phyloP scores from a whole-genome alignment of 2,888 invertebrate species.

The Frankliniella fusca region DNA sequence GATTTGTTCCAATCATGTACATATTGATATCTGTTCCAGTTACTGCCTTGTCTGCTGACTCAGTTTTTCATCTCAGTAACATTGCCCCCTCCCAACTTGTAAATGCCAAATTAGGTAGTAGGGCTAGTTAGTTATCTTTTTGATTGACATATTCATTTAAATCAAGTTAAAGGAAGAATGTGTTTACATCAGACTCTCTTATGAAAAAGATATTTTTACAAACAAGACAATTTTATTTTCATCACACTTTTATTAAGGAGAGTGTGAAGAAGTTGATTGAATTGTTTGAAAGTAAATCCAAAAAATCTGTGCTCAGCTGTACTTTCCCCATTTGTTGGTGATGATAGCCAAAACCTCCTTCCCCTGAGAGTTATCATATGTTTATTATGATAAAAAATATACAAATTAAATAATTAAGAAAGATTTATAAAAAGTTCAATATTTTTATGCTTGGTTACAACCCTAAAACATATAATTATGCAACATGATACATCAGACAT shows the following conservation, averaged over 20 bases:
- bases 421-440: not conserved
- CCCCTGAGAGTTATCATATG: constrained; percentile 12
- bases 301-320: not conserved
- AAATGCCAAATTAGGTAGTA: constrained; percentile 20
- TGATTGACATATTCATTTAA: not conserved
- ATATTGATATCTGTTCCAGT: not conserved
- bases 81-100: not conserved
- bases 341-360: constrained; percentile 22
- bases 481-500: no score
- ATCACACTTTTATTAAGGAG: not conserved
- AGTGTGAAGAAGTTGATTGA: not conserved
- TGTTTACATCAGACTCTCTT: no score
- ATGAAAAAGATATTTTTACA: no score
- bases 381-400: constrained; percentile 13
- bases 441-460: no score
- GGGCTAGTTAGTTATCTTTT: not conserved
- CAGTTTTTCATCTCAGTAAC: not conserved
- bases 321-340: not conserved
- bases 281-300: not conserved
- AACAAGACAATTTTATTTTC: no score
- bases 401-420: constrained; percentile 12
- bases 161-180: no score
- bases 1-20: not conserved
- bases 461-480: no score
- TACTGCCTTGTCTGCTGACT: not conserved